phyloP scores from a whole-genome alignment of 1,140 invertebrate species.

The Acromyrmex heyeri region DNA sequence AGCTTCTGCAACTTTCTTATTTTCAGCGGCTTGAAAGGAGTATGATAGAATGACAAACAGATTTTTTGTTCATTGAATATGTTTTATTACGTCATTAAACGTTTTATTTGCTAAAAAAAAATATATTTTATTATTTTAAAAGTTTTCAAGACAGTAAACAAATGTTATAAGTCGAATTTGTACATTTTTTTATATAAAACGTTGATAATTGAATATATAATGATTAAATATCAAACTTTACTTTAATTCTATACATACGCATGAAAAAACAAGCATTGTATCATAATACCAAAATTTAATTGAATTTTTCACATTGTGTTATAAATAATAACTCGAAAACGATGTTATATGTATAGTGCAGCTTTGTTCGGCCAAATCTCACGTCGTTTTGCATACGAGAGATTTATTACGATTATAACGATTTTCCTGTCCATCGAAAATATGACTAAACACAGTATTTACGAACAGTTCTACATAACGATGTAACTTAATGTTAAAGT shows the following conservation, averaged over 20 bases:
- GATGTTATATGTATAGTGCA: not conserved
- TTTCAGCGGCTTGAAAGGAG: not conserved
- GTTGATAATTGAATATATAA: not conserved
- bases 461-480: constrained; percentile 2
- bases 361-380: not conserved
- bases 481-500: constrained; percentile 9
- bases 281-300: not conserved
- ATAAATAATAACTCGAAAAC: not conserved
- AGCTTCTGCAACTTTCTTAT: not conserved
- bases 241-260: not conserved
- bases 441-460: constrained; percentile 17
- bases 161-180: not conserved
- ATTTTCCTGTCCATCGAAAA: not conserved
- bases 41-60: not conserved
- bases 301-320: not conserved
- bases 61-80: not conserved
- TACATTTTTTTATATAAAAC: not conserved
- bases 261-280: not conserved
- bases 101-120: not conserved
- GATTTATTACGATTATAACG: constrained; percentile 28
- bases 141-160: not conserved
- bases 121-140: not conserved
- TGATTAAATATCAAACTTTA: not conserved
- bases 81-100: not conserved
- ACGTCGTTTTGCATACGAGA: not conserved